Evolutionary conservation across 1,140 invertebrate genomes (phyloP), one percentile per base, ranked within the genome.

Genomic region (Metopolophium dirhodum): DNA sequence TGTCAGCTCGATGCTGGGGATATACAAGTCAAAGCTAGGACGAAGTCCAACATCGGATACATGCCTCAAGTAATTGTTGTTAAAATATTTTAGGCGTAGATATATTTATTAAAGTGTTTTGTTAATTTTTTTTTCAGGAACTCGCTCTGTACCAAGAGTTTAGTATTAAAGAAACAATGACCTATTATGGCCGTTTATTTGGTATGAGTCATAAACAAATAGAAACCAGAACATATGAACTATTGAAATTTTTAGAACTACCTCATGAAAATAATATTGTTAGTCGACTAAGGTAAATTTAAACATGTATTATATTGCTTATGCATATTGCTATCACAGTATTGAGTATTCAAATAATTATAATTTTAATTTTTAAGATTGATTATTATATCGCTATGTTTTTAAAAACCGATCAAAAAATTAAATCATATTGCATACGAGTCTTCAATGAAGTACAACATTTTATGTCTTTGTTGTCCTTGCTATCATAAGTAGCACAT

Each of bases 11-110:
- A 98, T 95, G 96, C 96, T 1, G 98, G 98, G 0, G 96, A 97
- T 95, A 97, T 98, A 94, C 97, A 96, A 95, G 97, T 98, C 3
- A 96, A 98, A 30, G 98, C 98, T 14, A 97, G 97, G 54, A 96
- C 97, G 0, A 97, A 97, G 49, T 96, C 96, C 0, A 95, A 96
- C 30, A 96, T 98, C 3, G 97, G 97, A 30, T 98, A 98, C 94
- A 98, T 98, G 98, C 98, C 98, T 2, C 97, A 97, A 95, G 96
- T 96, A 95, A 94, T 96, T 26, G 26, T 87, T 54, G 9, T 41
- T 85, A 54, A 89, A 89, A 89, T 77, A 89, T 51, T 82, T 82
- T n/a, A n/a, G 51, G 8, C 20, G 23, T n/a, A 86, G n/a, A 45
- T 92, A 68, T 9, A 35, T 45, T 91, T 22, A 35, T 6, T 83